Conservation (phyloP, 2,113 vertebrate species). For the Sterna hirundo region DNA sequence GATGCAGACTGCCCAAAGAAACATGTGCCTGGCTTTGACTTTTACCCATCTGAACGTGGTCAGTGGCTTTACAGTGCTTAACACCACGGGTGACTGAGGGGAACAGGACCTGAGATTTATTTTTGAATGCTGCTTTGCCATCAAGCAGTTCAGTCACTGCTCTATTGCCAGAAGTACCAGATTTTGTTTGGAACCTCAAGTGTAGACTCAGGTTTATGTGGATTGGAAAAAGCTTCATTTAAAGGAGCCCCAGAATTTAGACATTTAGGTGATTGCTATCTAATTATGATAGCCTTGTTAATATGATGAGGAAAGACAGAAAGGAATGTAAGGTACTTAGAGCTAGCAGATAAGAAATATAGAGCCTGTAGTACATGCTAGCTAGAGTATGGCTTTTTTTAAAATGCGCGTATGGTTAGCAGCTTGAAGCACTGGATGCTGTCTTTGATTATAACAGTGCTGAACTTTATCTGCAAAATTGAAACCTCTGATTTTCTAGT, state of each 20-base stretch:
- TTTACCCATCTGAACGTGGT: background rate
- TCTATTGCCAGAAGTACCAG: background rate
- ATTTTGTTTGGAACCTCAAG: background rate
- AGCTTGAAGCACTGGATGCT: slow-evolving; percentile 6
- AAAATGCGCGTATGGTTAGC: background rate
- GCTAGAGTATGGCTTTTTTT: background rate
- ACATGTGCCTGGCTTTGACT: background rate
- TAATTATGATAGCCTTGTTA: background rate
- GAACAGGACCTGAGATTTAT: background rate
- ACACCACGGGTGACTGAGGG: background rate
- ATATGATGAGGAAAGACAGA: background rate
- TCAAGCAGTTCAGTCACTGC: background rate
- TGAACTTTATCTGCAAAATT: slow-evolving; percentile 18
- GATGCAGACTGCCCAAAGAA: background rate
- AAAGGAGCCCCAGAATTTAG: background rate
- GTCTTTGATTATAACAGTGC: slow-evolving; percentile 44
- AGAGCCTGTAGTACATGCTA: background rate
- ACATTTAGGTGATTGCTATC: background rate
- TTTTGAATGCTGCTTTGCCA: background rate
- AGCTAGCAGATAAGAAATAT: background rate
- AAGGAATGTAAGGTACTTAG: background rate
- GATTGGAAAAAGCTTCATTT: background rate
- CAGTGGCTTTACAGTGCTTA: background rate
- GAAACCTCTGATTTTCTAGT: slow-evolving; percentile 41
- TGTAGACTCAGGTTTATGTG: background rate